A percentile compares a stretch with the other conserved stretches of the same genome.
phyloP scores from a whole-genome alignment of 1,140 invertebrate genomes.

The Lithobius niger region DNA sequence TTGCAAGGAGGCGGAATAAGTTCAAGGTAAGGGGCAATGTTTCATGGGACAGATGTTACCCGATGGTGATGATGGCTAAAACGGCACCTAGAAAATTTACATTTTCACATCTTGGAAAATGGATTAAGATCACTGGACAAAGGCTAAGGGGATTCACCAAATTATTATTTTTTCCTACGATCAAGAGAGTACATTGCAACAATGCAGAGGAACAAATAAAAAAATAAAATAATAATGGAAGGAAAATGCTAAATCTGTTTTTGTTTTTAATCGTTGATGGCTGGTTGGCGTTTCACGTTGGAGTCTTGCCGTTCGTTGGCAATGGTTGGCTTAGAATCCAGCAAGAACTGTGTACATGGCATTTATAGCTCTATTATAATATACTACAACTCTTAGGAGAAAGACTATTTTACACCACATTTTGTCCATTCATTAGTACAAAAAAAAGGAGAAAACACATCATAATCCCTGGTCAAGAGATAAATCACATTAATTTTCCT shows the following conservation, averaged over 20 bases:
- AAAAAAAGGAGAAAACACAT: not conserved
- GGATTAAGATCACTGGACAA: too few species aligned
- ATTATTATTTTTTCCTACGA: too few species aligned
- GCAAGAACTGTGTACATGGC: not conserved
- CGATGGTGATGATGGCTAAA: not conserved
- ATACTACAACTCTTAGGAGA: not conserved
- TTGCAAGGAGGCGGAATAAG: too few species aligned
- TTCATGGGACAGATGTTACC: not conserved
- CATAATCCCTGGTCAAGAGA: not conserved
- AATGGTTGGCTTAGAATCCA: not conserved
- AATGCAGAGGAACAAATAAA: not conserved
- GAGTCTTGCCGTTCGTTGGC: not conserved
- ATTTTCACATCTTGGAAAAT: not conserved
- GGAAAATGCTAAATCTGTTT: not conserved
- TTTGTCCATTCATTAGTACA: not conserved
- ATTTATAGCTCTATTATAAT: not conserved
- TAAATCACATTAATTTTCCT: not conserved
- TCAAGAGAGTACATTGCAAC: not conserved
- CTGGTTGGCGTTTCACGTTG: not conserved
- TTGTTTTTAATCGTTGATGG: not conserved
- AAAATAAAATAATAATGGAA: not conserved
- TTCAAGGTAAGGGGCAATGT: not conserved
- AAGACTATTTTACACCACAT: constrained; percentile 3
- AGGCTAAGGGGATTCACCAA: too few species aligned
- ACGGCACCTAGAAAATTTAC: not conserved